Evolutionary conservation across 1,140 invertebrate species (phyloP).

Genomic region (Camponotus pennsylvanicus): DNA sequence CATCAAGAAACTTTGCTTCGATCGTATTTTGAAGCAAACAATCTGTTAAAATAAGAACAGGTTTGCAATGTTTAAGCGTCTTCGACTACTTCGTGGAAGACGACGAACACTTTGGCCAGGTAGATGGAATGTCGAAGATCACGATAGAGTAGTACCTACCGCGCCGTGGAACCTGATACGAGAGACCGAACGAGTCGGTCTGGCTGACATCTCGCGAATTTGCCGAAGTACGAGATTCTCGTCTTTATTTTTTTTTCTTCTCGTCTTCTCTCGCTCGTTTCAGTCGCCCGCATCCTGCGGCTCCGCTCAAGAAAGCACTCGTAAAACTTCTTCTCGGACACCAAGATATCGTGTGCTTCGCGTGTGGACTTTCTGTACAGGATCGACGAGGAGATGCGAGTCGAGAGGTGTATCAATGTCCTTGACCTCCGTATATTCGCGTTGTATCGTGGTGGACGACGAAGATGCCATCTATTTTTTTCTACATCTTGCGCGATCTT

Average conservation of each 20-base stretch:
- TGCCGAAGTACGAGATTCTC: slow-evolving; percentile 62
- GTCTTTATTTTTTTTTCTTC: neutral
- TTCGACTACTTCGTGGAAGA: slow-evolving; percentile 65
- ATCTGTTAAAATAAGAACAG: slow-evolving; percentile 30
- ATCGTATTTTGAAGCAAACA: neutral
- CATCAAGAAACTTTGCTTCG: neutral
- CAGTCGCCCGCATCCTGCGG: slow-evolving; percentile 37
- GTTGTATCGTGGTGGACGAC: neutral
- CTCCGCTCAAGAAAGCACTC: slow-evolving; percentile 57
- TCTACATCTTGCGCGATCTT: slow-evolving; percentile 4
- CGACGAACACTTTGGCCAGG: slow-evolving; percentile 71
- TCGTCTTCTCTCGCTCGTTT: slow-evolving; percentile 34
- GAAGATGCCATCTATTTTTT: neutral
- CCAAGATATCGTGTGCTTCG: slow-evolving; percentile 47
- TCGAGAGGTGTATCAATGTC: slow-evolving; percentile 57
- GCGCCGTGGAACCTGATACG: slow-evolving; percentile 80
- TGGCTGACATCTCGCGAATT: slow-evolving; percentile 72
- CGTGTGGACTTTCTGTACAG: slow-evolving; percentile 17
- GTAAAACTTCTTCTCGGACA: slow-evolving; percentile 67
- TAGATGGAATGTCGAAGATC: slow-evolving; percentile 82
- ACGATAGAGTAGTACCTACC: slow-evolving; percentile 77
- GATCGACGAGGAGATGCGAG: slow-evolving; percentile 34
- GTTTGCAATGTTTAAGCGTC: neutral
- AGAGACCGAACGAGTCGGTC: slow-evolving; percentile 35
- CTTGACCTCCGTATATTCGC: slow-evolving; percentile 52